These are phyloP conservation scores for Deroplatys truncata DNA, from an alignment of 2,888 invertebrate genomes.

Conservation along the genomic window DNA sequence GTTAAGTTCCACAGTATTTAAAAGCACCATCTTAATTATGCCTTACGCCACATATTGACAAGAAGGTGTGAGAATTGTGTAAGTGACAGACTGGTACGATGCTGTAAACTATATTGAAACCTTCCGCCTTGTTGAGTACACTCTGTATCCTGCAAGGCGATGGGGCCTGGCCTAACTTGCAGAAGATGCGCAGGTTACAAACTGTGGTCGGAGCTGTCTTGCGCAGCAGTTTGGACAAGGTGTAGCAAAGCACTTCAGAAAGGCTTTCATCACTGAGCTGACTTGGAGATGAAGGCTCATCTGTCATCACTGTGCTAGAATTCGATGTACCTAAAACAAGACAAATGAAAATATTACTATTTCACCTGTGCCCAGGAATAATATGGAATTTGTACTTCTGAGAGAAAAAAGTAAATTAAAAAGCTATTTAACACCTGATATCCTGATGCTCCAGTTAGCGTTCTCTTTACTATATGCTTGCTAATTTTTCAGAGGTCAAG, in stretches of 20 bases:
- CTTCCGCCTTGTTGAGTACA: constrained; percentile 39
- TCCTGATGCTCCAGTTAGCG: too few species aligned
- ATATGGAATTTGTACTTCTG: too few species aligned
- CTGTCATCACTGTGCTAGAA: constrained; percentile 19
- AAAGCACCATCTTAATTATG: constrained; percentile 52
- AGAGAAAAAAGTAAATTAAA: too few species aligned
- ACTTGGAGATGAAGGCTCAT: constrained; percentile 40
- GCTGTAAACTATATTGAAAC: constrained; percentile 61
- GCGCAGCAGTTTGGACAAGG: constrained; percentile 46
- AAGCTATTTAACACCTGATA: too few species aligned
- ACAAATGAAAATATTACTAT: neutral
- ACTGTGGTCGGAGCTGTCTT: constrained; percentile 38
- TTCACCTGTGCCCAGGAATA: too few species aligned
- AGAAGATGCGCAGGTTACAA: constrained; percentile 74
- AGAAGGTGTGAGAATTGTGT: constrained; percentile 75
- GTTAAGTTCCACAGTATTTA: neutral
- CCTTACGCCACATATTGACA: constrained; percentile 77
- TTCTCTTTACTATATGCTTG: too few species aligned
- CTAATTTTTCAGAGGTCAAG: too few species aligned
- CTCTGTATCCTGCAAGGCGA: constrained; percentile 44
- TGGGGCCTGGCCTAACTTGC: constrained; percentile 59
- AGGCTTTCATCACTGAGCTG: constrained; percentile 43
- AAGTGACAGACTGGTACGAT: constrained; percentile 75
- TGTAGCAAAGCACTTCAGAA: constrained; percentile 50
- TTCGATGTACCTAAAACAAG: constrained; percentile 20